These are phyloP conservation scores for Eurosta solidaginis DNA, from an alignment of 1,140 invertebrate species.

Conservation along the genomic window DNA sequence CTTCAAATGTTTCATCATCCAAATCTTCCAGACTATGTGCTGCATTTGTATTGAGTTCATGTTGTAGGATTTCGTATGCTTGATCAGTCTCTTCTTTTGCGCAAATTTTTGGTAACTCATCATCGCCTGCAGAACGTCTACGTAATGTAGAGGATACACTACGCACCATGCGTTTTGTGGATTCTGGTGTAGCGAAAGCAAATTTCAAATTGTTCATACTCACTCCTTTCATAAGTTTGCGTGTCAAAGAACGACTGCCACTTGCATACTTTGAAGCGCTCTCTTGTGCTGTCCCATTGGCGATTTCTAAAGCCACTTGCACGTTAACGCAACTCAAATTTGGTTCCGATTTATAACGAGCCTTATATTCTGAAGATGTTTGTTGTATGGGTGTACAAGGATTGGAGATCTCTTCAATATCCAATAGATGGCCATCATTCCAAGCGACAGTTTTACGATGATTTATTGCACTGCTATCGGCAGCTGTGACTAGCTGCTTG, in stretches of 20 bases:
- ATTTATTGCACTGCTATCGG: not conserved
- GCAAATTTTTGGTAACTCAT: not conserved
- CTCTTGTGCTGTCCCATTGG: conserved; percentile 10
- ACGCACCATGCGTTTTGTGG: conserved; percentile 51
- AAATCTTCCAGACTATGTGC: conserved; percentile 16
- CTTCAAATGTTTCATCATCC: conserved; percentile 37
- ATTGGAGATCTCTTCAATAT: conserved; percentile 54
- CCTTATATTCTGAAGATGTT: conserved; percentile 36
- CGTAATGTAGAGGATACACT: conserved; percentile 50
- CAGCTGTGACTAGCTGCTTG: conserved; percentile 41
- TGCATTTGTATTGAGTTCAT: not conserved
- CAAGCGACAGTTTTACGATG: conserved; percentile 52
- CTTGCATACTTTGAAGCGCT: conserved; percentile 31
- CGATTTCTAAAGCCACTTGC: conserved; percentile 9
- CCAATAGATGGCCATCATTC: conserved; percentile 47
- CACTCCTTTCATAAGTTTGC: conserved; percentile 58
- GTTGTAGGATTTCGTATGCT: not conserved
- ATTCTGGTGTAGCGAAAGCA: conserved; percentile 53
- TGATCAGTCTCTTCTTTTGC: not conserved
- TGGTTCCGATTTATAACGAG: conserved; percentile 57
- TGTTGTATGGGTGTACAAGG: conserved; percentile 52
- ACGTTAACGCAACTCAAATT: conserved; percentile 47
- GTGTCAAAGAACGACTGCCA: conserved; percentile 45
- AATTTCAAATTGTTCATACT: conserved; percentile 57
- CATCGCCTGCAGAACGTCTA: conserved; percentile 43